phyloP scores from a whole-genome alignment of 2,113 vertebrate species.

The Recurvirostra avosetta region DNA sequence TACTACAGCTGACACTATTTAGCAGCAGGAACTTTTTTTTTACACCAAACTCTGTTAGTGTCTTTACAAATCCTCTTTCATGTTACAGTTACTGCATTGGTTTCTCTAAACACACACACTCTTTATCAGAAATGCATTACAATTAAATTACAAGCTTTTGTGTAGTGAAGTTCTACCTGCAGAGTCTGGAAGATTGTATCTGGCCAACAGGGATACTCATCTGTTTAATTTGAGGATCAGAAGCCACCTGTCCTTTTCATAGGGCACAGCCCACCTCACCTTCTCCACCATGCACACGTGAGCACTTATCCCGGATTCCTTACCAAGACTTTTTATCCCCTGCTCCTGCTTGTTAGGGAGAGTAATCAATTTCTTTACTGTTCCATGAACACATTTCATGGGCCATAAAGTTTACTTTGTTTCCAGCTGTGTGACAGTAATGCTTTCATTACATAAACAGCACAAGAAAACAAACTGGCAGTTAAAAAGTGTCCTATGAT shows the following conservation, averaged over 20 bases:
- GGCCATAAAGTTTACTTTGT: background rate
- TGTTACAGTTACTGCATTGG: background rate
- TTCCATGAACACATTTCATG: background rate
- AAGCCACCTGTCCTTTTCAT: background rate
- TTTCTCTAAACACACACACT: background rate
- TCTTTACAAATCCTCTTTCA: background rate
- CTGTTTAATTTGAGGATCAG: background rate
- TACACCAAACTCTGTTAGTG: background rate
- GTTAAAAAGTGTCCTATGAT: background rate
- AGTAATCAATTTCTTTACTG: background rate
- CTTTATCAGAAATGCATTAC: background rate
- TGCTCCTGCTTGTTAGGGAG: background rate
- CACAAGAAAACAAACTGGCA: background rate
- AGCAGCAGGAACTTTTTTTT: background rate
- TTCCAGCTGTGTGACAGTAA: background rate
- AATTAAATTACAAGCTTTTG: background rate
- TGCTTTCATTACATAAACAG: background rate
- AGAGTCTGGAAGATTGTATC: background rate
- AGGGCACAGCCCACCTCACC: background rate
- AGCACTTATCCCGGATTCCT: background rate
- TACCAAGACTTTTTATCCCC: background rate
- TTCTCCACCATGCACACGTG: background rate
- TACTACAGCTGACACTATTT: background rate
- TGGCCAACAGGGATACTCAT: background rate
- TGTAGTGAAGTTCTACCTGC: background rate